Evolutionary conservation across 92 coral and sea anemone species (phyloP).

Genomic region (Porites divaricata): DNA sequence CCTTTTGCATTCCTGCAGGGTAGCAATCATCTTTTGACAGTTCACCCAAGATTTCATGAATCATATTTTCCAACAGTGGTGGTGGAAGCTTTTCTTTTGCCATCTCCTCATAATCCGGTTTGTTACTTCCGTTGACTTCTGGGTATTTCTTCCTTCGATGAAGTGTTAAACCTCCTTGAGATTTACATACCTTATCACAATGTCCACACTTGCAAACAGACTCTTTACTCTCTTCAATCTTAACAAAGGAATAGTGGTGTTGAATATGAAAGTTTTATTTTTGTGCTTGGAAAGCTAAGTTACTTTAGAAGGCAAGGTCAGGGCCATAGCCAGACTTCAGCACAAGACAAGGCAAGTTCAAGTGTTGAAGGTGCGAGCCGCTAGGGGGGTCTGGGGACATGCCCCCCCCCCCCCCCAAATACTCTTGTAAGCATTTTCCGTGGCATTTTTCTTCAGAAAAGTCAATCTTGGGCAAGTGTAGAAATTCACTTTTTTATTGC

Average conservation of each 20-base stretch:
- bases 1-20: constrained; percentile 7
- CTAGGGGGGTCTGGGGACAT: no score
- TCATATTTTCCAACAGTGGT: background rate
- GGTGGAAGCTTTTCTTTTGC: constrained; percentile 19
- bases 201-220: background rate
- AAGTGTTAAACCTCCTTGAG: constrained; percentile 15
- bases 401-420: no score
- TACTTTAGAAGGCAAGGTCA: no score
- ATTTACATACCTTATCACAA: constrained; percentile 11
- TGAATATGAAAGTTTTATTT: background rate
- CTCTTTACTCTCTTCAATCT: constrained; percentile 25
- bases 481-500: no score
- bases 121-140: constrained; percentile 17
- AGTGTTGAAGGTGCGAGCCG: no score
- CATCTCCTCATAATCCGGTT: constrained; percentile 7
- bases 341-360: no score
- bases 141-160: constrained; percentile 7
- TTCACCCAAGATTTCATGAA: background rate
- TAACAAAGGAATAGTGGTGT: constrained; percentile 3
- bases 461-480: no score
- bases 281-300: no score
- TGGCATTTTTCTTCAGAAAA: no score
- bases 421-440: no score
- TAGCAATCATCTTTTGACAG: constrained; percentile 17
- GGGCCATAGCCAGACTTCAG: no score